phyloP scores from a whole-genome alignment of 2,888 invertebrate species.

The Microctonus aethiopoides region DNA sequence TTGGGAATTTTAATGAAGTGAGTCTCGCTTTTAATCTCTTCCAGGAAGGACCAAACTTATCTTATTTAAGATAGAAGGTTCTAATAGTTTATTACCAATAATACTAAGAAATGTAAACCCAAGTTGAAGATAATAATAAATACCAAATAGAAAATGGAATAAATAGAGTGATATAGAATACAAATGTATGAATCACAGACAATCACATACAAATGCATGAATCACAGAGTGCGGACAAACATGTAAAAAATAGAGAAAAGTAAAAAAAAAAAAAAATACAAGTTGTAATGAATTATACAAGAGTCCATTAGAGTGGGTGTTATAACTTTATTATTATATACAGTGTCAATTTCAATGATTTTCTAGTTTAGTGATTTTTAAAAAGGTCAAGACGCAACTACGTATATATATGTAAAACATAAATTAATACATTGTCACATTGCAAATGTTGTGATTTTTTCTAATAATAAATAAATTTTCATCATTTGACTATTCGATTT shows the following conservation, averaged over 20 bases:
- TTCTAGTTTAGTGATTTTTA: neutral
- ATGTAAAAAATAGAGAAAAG: too few relatives aligned
- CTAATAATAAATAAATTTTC: too few relatives aligned
- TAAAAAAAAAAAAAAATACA: neutral
- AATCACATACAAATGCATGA: too few relatives aligned
- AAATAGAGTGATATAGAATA: neutral
- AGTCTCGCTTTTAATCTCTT: neutral
- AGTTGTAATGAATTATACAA: neutral
- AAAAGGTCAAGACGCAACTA: neutral
- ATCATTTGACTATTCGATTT: too few relatives aligned
- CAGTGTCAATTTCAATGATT: neutral
- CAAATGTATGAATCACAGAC: neutral
- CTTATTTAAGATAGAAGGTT: neutral
- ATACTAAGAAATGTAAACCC: neutral
- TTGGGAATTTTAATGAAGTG: too few relatives aligned
- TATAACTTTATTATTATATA: neutral
- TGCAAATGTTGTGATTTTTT: too few relatives aligned
- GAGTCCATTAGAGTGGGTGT: neutral
- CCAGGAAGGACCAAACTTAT: conserved; percentile 6
- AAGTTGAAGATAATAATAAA: too few relatives aligned
- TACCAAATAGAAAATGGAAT: too few relatives aligned
- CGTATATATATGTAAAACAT: neutral
- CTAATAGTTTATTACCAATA: neutral
- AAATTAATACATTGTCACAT: neutral
- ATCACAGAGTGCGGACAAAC: too few relatives aligned